These are phyloP conservation scores for Lasioglossum oenotherae DNA, from an alignment of 2,888 invertebrate genomes.

Conservation along the genomic window DNA sequence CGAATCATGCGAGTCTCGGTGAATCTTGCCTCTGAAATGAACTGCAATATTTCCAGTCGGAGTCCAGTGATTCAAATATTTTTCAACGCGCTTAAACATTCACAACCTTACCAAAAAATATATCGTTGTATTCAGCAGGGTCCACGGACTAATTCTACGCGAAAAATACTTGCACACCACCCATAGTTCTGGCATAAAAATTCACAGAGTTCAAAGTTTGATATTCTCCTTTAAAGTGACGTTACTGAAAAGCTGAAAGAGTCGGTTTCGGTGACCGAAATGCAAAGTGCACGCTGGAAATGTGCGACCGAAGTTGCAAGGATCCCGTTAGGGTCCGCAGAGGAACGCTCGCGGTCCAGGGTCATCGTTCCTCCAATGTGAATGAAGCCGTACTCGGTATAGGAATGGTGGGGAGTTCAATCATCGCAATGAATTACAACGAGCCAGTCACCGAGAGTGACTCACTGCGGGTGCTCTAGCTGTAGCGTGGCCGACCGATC, in stretches of 20 bases:
- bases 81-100: background rate
- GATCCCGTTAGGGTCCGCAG: background rate
- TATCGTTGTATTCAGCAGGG: background rate
- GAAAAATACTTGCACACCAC: background rate
- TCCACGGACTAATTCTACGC: background rate
- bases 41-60: background rate
- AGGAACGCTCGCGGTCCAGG: background rate
- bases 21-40: too few species aligned
- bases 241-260: background rate
- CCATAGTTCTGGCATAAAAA: background rate
- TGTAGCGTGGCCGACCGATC: conserved; percentile 56
- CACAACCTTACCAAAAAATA: background rate
- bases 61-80: background rate
- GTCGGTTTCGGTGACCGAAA: background rate
- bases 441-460: conserved; percentile 76
- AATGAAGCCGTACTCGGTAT: conserved; percentile 54
- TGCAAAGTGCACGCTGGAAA: background rate
- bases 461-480: conserved; percentile 64
- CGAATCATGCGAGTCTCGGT: background rate
- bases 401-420: conserved; percentile 61
- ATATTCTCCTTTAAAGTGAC: background rate
- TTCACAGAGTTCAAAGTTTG: background rate
- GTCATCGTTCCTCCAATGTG: conserved; percentile 55
- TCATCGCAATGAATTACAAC: conserved; percentile 80
- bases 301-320: background rate